Evolutionary conservation across 1,140 invertebrate species (phyloP).

Genomic region (Dendroctonus ponderosae): DNA sequence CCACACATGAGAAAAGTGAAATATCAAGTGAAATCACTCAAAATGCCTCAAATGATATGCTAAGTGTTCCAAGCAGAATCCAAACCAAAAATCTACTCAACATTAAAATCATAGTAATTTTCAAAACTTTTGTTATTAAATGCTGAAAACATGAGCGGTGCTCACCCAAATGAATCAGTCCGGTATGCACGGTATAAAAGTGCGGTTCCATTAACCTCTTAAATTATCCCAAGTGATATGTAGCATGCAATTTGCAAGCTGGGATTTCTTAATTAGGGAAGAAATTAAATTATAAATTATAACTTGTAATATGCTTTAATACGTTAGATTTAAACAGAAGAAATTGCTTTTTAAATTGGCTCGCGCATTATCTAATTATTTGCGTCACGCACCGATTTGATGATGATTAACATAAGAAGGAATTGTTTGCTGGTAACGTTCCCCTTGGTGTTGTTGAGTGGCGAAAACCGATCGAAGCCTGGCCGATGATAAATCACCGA

Average conservation of each 20-base stretch:
- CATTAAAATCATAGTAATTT: not conserved
- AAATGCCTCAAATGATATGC: too few species aligned
- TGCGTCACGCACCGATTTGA: conserved; percentile 3
- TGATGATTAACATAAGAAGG: not conserved
- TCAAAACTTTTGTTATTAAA: not conserved
- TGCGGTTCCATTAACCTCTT: conserved; percentile 9
- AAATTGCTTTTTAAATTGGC: conserved; percentile 12
- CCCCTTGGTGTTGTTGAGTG: too few species aligned
- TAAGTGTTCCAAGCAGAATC: too few species aligned
- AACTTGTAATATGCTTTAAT: conserved; percentile 6
- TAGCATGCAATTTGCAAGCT: conserved; percentile 18
- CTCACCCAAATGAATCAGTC: conserved; percentile 14
- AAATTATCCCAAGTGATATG: conserved; percentile 12
- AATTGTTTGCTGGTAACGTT: too few species aligned
- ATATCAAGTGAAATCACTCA: too few species aligned
- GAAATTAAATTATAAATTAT: conserved; percentile 2
- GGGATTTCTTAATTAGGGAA: conserved; percentile 6
- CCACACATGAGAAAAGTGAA: too few species aligned
- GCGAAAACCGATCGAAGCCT: too few species aligned
- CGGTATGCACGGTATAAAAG: conserved; percentile 11
- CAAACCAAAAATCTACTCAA: too few species aligned
- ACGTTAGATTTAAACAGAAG: conserved; percentile 9
- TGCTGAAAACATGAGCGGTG: conserved; percentile 12
- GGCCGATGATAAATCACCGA: conserved; percentile 42
- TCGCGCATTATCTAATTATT: conserved; percentile 1